Evolutionary conservation across 2,888 invertebrate species (phyloP).

Genomic region (Bembecia ichneumoniformis): DNA sequence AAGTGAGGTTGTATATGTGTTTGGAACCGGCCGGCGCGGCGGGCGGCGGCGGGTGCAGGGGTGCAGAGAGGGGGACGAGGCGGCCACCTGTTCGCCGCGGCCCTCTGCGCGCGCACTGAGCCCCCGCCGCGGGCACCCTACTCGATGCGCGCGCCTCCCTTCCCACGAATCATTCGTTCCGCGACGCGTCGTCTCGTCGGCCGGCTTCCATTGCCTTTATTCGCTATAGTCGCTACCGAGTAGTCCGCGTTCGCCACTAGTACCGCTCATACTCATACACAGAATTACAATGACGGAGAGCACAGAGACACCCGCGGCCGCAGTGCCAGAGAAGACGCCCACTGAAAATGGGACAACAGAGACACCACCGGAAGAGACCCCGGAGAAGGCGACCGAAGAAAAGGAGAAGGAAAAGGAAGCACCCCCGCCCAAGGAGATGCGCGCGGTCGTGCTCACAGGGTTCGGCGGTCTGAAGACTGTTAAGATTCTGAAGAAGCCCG

Average conservation of each 20-base stretch:
- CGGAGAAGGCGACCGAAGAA: constrained; percentile 69
- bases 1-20: constrained; percentile 26
- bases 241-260: constrained; percentile 55
- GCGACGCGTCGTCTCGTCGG: constrained; percentile 66
- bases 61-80: constrained; percentile 19
- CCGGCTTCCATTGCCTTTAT: constrained; percentile 43
- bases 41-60: constrained; percentile 6
- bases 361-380: constrained; percentile 60
- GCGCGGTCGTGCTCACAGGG: constrained; percentile 85
- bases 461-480: constrained; percentile 90
- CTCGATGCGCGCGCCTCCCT: constrained; percentile 54
- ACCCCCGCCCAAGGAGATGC: constrained; percentile 84
- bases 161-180: constrained; percentile 64
- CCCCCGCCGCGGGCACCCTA: constrained; percentile 19
- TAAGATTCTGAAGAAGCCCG: constrained; percentile 85
- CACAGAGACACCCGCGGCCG: constrained; percentile 64
- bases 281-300: constrained; percentile 60
- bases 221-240: constrained; percentile 21
- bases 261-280: constrained; percentile 37
- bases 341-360: constrained; percentile 66
- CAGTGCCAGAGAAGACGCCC: constrained; percentile 70
- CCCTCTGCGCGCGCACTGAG: constrained; percentile 20
- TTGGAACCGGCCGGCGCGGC: constrained; percentile 34
- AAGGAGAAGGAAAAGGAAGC: constrained; percentile 62
- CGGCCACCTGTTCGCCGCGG: constrained; percentile 55